These are phyloP conservation scores for Trypoxylus dichotomus DNA, from an alignment of 1,140 invertebrate species.

Conservation along the genomic window DNA sequence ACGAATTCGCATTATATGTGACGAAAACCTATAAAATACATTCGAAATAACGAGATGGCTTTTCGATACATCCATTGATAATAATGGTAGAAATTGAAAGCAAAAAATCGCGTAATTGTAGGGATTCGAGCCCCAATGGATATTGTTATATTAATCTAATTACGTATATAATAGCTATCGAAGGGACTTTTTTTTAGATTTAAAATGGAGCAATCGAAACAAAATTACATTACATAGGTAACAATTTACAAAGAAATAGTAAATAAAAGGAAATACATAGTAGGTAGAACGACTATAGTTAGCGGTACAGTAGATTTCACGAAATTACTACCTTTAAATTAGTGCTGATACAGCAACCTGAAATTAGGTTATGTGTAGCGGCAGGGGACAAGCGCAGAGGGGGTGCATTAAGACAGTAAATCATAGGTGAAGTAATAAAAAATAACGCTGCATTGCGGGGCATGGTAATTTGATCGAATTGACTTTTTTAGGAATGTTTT, in stretches of 20 bases:
- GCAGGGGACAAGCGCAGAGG: too few relatives aligned
- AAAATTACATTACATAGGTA: neutral
- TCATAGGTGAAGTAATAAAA: neutral
- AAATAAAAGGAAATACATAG: neutral
- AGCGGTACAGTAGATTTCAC: neutral
- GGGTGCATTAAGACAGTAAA: neutral
- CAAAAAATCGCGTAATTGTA: too few relatives aligned
- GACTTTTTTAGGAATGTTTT: neutral
- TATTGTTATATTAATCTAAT: too few relatives aligned
- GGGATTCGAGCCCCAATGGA: too few relatives aligned
- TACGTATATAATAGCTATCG: too few relatives aligned
- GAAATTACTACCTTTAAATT: neutral
- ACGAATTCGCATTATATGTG: too few relatives aligned
- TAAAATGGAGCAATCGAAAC: too few relatives aligned
- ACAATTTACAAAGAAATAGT: neutral
- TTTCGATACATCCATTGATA: too few relatives aligned
- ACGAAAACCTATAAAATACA: too few relatives aligned
- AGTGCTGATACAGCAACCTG: neutral
- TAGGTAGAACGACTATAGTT: neutral
- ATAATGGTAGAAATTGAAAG: too few relatives aligned
- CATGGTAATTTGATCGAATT: neutral
- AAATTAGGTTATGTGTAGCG: neutral
- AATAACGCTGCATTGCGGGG: neutral
- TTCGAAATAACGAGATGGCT: too few relatives aligned
- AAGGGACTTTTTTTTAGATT: too few relatives aligned